Evolutionary conservation across 2,113 vertebrate species (phyloP), one percentile per base, ranked within the genome.

Genomic region (Tenebrosternarchus preto): DNA sequence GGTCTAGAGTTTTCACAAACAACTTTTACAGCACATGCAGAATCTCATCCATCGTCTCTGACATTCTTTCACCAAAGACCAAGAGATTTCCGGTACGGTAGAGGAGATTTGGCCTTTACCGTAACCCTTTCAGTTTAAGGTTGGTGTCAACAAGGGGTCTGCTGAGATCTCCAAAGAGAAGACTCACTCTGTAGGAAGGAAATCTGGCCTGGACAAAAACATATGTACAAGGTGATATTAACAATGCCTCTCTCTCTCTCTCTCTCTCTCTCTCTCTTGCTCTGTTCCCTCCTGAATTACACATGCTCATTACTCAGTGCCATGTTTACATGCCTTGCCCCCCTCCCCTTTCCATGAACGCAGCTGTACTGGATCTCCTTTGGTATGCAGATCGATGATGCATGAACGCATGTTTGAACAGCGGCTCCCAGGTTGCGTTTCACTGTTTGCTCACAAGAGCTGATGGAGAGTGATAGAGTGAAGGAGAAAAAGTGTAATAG

Each of bases 401-500:
- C 64, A 25, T 27, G 43, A 77, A 20, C 29, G n/a, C 57, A 39
- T 25, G 57, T 24, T 43, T 56, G 55, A 71, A 64, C 57, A 55
- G 43, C 46, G 75, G 43, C 56, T 43, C 43, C 53, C 29, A 3
- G 11, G 20, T 24, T 25, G 63, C 25, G 36, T 72, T 66, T 74
- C 56, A 64, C 77, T 75, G 80, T 68, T 76, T 61, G 83, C 82
- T 86, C 17, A 46, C 19, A 73, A 80, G 86, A 60, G 19, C 50
- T 56, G 64, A 59, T 15, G 19, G 29, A 22, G 73, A 39, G 3
- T n/a, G n/a, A n/a, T n/a, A n/a, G n/a, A n/a, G n/a, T n/a, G n/a
- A 76, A 78, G 85, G 84, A 15, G 12, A 86, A 68, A 16, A 31
- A 8, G 66, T 29, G 69, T 86, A 87, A 82, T 81, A 84, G 80